phyloP scores from a whole-genome alignment of 1,140 invertebrate species.

The Eubasilissa regina region DNA sequence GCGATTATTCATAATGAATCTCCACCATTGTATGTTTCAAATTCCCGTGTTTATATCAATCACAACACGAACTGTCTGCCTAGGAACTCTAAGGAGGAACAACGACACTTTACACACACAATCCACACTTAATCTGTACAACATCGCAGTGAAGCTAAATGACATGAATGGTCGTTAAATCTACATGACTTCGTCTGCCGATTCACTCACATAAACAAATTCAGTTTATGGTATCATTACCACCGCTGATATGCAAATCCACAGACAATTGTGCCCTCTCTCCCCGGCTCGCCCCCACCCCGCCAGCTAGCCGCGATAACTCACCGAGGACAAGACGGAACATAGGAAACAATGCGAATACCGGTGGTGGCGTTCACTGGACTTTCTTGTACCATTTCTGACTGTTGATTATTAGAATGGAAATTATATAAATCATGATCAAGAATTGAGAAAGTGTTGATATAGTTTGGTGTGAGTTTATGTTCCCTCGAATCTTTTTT shows the following conservation, averaged over 20 bases:
- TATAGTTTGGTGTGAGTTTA: no score
- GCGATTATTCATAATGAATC: no score
- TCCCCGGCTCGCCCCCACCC: neutral
- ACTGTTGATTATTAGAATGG: no score
- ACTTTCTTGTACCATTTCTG: neutral
- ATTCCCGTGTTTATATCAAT: no score
- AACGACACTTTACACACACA: no score
- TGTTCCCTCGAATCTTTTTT: no score
- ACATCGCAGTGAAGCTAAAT: neutral
- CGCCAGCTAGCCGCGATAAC: constrained; percentile 28
- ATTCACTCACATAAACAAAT: neutral
- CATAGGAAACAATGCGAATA: constrained; percentile 28
- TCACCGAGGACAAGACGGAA: constrained; percentile 17
- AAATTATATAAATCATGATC: no score
- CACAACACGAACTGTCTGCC: no score
- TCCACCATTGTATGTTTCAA: no score
- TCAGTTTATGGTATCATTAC: constrained; percentile 14
- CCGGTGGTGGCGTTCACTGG: neutral
- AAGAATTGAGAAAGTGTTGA: no score
- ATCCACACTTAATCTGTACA: neutral
- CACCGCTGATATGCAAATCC: constrained; percentile 32
- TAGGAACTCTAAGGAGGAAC: no score
- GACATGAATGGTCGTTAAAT: constrained; percentile 3
- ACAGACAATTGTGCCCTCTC: neutral
- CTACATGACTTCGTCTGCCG: neutral